Evolutionary conservation across 2,888 invertebrate species (phyloP).

Genomic region (Hydraecia micacea): DNA sequence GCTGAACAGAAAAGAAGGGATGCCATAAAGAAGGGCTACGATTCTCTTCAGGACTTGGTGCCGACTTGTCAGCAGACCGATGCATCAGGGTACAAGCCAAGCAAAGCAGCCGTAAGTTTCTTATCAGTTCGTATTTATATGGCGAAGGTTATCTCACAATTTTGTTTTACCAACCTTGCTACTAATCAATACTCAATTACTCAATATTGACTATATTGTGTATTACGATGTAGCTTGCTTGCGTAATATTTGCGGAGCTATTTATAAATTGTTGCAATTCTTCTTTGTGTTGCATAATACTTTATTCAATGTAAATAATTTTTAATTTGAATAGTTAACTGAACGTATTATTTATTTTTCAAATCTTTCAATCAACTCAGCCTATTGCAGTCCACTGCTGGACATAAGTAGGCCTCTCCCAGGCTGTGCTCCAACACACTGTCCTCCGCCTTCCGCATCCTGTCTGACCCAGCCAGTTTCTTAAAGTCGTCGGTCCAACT

Average conservation of each 20-base stretch:
- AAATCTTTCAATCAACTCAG: background rate
- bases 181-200: conserved; percentile 60
- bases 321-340: background rate
- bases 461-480: too few species aligned
- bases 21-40: conserved; percentile 99
- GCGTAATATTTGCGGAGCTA: conserved; percentile 22
- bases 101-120: conserved; percentile 95
- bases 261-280: conserved; percentile 13
- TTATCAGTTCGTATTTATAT: conserved; percentile 55
- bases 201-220: conserved; percentile 39
- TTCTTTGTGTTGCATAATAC: background rate
- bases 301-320: background rate
- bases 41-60: conserved; percentile 97
- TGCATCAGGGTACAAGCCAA: conserved; percentile 97
- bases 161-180: conserved; percentile 63
- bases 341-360: background rate
- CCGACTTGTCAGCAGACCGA: conserved; percentile 98
- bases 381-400: background rate
- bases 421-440: background rate
- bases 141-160: conserved; percentile 64
- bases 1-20: conserved; percentile 99
- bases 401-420: background rate
- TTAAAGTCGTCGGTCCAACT: too few species aligned
- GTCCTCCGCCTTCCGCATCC: background rate
- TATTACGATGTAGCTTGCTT: conserved; percentile 31